These are phyloP conservation scores for Octomys mimax DNA, from an alignment of 2,797 vertebrate genomes.

Conservation along the genomic window DNA sequence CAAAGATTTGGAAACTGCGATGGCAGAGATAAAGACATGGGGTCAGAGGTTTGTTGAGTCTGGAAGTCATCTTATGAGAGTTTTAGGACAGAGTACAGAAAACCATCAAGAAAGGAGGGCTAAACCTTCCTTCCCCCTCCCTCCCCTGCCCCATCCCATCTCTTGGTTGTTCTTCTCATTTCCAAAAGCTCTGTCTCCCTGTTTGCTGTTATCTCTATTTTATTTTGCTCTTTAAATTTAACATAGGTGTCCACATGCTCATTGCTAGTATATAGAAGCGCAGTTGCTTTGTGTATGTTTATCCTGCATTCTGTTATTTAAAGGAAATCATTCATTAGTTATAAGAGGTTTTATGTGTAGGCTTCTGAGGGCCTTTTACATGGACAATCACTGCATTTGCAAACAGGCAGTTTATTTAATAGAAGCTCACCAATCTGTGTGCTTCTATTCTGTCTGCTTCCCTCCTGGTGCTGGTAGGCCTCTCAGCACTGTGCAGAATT, in stretches of 20 bases:
- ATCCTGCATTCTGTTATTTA: neutral
- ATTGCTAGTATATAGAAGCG: neutral
- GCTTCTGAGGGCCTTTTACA: neutral
- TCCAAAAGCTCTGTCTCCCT: neutral
- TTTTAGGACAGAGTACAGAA: neutral
- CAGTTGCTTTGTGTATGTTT: neutral
- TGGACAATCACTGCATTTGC: neutral
- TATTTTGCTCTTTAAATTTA: neutral
- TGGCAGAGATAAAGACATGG: neutral
- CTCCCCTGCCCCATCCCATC: neutral
- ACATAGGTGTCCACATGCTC: neutral
- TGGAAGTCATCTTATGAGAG: neutral
- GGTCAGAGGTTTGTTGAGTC: neutral
- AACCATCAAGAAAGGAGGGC: neutral
- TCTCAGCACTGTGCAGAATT: neutral
- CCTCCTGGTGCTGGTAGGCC: neutral
- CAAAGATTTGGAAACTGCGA: neutral
- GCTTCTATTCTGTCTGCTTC: slow-evolving; percentile 2
- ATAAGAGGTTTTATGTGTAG: neutral
- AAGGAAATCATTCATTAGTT: neutral
- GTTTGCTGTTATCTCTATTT: neutral
- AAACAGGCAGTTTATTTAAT: neutral
- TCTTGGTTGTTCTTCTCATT: neutral
- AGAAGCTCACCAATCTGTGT: neutral
- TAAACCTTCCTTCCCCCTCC: neutral